Evolutionary conservation across 2,797 vertebrate species (phyloP), one percentile per base, ranked within the genome.

Genomic region (Knipowitschia caucasica): DNA sequence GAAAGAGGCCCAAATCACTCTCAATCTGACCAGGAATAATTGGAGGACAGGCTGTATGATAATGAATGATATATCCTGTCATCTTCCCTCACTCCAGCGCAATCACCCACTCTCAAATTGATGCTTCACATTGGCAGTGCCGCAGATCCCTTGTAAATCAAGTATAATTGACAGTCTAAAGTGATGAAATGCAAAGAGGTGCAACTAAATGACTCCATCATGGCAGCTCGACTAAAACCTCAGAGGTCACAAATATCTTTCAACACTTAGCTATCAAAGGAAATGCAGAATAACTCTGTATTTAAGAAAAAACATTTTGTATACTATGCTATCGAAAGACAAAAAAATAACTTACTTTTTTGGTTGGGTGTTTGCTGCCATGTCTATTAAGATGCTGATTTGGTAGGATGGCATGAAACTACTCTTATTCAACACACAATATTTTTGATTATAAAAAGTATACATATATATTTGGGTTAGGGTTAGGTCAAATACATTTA

Each of bases 121-220:
- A 86, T 85, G 78, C 77, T 82, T 81, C 72, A 79, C 80, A 81
- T 86, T 79, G 42, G 47, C 77, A 55, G 73, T 81, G 74, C 66
- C 76, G 78, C 33, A 64, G 78, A 81, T 64, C 67, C 67, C 72
- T 68, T 81, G 80, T 87, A 88, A 89, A 88, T 89, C 81, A 84
- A 72, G 64, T 67, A 34, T 70, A 88, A 87, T 80, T 88, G 88
- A 81, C 85, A 77, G 81, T 76, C 56, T 75, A 72, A 75, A 77
- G 81, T 80, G 83, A 88, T 85, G 79, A 84, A 86, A 88, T 84
- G 84, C 82, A 85, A 79, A 86, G 80, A 27, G 26, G 64, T 67
- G 76, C 56, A 76, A 82, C 78, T 71, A 81, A 88, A 85, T 73
- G 75, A 85, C 81, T 87, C 77, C 69, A 86, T 86, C 75, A 81